Conservation (phyloP, 2,113 vertebrate genomes). For the Cochlearius cochlearius region DNA sequence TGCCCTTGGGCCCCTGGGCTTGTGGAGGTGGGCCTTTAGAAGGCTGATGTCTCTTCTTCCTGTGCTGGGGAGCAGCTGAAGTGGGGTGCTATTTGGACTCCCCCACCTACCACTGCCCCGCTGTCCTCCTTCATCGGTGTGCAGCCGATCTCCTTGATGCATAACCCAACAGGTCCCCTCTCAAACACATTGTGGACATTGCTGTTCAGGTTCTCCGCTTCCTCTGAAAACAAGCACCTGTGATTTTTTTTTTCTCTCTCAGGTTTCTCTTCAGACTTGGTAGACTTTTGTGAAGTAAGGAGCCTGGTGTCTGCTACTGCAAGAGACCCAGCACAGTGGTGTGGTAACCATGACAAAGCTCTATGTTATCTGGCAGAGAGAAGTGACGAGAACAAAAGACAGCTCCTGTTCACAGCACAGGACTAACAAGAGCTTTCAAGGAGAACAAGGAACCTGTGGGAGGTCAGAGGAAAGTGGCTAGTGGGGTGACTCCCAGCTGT, state of each 20-base stretch:
- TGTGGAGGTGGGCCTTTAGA: not conserved
- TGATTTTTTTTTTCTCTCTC: not conserved
- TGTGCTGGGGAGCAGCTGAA: not conserved
- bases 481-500: not conserved
- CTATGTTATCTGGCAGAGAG: not conserved
- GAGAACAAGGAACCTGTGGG: not conserved
- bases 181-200: accelerated
- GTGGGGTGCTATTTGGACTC: not conserved
- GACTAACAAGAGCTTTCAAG: not conserved
- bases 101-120: not conserved
- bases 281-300: accelerated
- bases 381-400: not conserved
- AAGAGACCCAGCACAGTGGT: not conserved
- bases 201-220: not conserved
- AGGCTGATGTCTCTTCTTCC: not conserved
- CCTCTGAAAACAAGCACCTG: not conserved
- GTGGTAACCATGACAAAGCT: not conserved
- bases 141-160: not conserved
- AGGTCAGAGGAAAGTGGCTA: not conserved
- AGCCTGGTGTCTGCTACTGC: not conserved
- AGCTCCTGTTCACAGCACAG: not conserved
- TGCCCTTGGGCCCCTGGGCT: not conserved
- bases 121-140: not conserved
- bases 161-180: not conserved
- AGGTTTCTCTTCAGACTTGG: accelerated